Percentiles rank a stretch among this genome's conserved stretches.
Evolutionary conservation across 1,140 invertebrate genomes (phyloP).

Genomic region (Drosophila yakuba): DNA sequence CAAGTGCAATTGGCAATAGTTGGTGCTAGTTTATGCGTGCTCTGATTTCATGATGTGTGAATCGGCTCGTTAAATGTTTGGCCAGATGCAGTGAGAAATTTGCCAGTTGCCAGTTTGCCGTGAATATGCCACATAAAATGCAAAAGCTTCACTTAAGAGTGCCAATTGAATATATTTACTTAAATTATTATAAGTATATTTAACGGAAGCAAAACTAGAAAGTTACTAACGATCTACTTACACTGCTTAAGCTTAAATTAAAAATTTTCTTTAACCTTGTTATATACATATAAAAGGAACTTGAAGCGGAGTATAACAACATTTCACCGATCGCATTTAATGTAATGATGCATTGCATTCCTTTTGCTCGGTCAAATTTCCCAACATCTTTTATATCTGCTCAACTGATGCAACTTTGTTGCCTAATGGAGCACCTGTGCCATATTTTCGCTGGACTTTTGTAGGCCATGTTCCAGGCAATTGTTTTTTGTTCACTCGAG

Average conservation of each 20-base stretch:
- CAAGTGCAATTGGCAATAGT: constrained; percentile 33
- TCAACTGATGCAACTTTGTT: constrained; percentile 44
- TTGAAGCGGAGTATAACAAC: too few relatives aligned
- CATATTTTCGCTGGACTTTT: constrained; percentile 54
- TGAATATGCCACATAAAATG: constrained; percentile 14
- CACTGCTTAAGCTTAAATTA: neutral
- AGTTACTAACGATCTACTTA: too few relatives aligned
- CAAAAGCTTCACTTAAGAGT: constrained; percentile 9
- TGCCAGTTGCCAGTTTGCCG: constrained; percentile 18
- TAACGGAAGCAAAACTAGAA: neutral
- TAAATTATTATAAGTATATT: neutral
- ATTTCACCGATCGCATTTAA: too few relatives aligned
- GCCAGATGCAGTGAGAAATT: constrained; percentile 31
- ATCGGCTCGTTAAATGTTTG: constrained; percentile 48
- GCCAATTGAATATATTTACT: constrained; percentile 4
- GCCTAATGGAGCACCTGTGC: constrained; percentile 45
- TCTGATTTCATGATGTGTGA: constrained; percentile 54
- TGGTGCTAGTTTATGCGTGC: constrained; percentile 59
- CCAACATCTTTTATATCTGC: constrained; percentile 20
- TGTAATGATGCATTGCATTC: constrained; percentile 10
- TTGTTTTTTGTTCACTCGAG: constrained; percentile 9
- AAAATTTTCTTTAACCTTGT: too few relatives aligned
- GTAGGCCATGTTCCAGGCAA: constrained; percentile 51
- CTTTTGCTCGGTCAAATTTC: constrained; percentile 8
- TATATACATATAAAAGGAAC: too few relatives aligned